Conservation (phyloP, 1,140 invertebrate genomes). For the Ips nitidus region DNA sequence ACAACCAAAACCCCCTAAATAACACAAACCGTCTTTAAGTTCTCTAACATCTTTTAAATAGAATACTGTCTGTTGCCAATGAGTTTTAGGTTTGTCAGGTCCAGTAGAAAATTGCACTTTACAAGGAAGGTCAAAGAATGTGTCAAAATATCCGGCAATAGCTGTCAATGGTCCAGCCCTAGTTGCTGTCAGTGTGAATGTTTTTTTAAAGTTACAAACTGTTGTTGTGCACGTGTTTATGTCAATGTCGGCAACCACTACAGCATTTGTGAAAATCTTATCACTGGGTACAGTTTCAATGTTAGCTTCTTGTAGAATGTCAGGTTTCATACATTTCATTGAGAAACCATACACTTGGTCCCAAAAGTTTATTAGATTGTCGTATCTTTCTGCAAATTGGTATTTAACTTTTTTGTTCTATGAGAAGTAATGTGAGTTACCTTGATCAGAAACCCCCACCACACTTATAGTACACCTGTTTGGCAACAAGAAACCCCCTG, state of each 20-base stretch:
- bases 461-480: conserved; percentile 89
- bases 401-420: conserved; percentile 22
- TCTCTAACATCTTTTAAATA: conserved; percentile 75
- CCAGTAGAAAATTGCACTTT: conserved; percentile 72
- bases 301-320: conserved; percentile 86
- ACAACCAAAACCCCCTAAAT: conserved; percentile 7
- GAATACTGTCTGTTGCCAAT: conserved; percentile 97
- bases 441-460: conserved; percentile 83
- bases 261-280: conserved; percentile 73
- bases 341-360: conserved; percentile 96
- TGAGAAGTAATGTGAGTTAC: conserved; percentile 52
- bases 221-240: conserved; percentile 79
- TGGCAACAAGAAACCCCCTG: conserved; percentile 76
- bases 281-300: conserved; percentile 81
- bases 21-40: conserved; percentile 68
- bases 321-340: conserved; percentile 91
- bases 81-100: conserved; percentile 75
- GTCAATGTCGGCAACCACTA: conserved; percentile 70
- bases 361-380: conserved; percentile 84
- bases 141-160: conserved; percentile 91
- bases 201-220: conserved; percentile 78
- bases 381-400: conserved; percentile 62
- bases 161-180: conserved; percentile 80
- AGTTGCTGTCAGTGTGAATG: conserved; percentile 73
- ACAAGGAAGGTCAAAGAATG: conserved; percentile 77